These are phyloP conservation scores for Pentalonia nigronervosa DNA, from an alignment of 1,140 invertebrate genomes.

Conservation along the genomic window DNA sequence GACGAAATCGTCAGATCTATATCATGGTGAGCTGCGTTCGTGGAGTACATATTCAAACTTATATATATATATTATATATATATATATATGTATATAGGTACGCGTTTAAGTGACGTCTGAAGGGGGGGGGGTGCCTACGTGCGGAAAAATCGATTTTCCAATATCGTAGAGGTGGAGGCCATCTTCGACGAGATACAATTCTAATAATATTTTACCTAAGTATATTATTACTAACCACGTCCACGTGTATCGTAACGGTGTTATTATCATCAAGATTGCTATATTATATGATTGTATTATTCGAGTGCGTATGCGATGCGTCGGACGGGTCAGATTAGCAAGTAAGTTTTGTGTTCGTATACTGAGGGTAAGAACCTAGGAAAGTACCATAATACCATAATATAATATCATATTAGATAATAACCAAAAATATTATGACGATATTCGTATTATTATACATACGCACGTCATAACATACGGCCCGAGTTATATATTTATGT, in stretches of 20 bases:
- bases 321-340: background rate
- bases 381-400: background rate
- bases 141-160: constrained; percentile 55
- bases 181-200: background rate
- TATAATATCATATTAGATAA: background rate
- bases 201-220: background rate
- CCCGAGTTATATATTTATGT: background rate
- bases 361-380: too few relatives aligned
- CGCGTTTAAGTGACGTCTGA: background rate
- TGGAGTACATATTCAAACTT: too few relatives aligned
- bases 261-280: too few relatives aligned
- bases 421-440: background rate
- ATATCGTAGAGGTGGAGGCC: background rate
- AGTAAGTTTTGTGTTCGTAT: background rate
- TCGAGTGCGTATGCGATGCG: background rate
- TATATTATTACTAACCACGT: background rate
- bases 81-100: background rate
- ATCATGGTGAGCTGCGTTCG: too few relatives aligned
- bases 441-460: background rate
- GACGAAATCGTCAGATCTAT: too few relatives aligned
- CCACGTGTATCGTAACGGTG: background rate
- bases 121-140: background rate
- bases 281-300: background rate
- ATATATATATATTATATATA: too few relatives aligned
- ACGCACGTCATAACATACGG: background rate